These are phyloP conservation scores for Magallana ariakensis DNA, from an alignment of 1,140 invertebrate species.

Conservation along the genomic window DNA sequence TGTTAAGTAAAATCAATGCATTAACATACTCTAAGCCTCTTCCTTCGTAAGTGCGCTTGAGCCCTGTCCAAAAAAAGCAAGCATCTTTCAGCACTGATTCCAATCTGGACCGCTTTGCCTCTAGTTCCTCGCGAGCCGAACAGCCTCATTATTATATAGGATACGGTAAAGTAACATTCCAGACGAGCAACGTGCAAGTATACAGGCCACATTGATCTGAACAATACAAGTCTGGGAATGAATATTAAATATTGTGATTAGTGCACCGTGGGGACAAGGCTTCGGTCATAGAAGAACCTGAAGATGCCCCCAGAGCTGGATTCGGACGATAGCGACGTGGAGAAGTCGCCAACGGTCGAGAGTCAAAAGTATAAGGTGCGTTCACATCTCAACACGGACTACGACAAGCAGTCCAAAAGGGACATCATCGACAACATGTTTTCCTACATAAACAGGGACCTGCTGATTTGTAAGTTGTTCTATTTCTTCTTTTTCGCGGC, in stretches of 20 bases:
- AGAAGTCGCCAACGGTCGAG: conserved; percentile 49
- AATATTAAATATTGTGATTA: conserved; percentile 30
- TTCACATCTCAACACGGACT: conserved; percentile 82
- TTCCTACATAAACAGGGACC: conserved; percentile 74
- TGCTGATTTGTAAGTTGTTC: conserved; percentile 83
- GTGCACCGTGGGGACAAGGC: neutral
- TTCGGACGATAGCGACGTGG: conserved; percentile 63
- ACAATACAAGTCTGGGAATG: neutral
- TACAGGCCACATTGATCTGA: neutral
- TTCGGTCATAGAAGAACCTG: neutral
- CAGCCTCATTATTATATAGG: neutral
- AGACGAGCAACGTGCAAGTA: neutral
- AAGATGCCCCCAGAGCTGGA: conserved; percentile 67
- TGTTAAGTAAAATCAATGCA: conserved; percentile 37
- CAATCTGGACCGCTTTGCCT: neutral
- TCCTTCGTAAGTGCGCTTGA: neutral
- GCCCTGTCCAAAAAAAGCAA: neutral
- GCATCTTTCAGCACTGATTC: conserved; percentile 11
- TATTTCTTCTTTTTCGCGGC: conserved; percentile 99
- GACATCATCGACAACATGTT: conserved; percentile 76
- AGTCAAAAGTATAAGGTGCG: conserved; percentile 56
- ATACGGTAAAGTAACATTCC: neutral
- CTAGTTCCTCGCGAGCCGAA: neutral
- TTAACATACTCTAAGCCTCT: conserved; percentile 10
- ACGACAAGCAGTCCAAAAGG: conserved; percentile 79